Conservation (phyloP, 2,888 invertebrate genomes). For the Polylopha cassiicola region DNA sequence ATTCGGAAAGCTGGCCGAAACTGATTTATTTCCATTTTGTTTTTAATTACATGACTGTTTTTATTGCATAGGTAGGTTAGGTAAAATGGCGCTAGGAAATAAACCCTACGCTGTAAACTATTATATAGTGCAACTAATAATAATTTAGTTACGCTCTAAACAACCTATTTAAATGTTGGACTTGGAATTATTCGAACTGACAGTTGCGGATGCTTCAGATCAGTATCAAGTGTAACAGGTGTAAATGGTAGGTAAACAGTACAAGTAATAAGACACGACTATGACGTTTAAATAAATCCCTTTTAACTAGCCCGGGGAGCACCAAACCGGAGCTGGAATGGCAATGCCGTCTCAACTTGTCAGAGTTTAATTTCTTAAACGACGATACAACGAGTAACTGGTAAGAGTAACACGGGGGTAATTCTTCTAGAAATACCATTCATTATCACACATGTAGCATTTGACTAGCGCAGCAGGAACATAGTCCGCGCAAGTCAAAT, state of each 20-base stretch:
- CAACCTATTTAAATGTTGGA: too few relatives aligned
- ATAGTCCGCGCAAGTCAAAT: slow-evolving; percentile 3
- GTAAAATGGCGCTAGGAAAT: too few relatives aligned
- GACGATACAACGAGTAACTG: slow-evolving; percentile 14
- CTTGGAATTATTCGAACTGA: too few relatives aligned
- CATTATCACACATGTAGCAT: slow-evolving; percentile 18
- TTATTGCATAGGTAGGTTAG: too few relatives aligned
- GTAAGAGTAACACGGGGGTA: slow-evolving; percentile 13
- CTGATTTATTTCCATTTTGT: too few relatives aligned
- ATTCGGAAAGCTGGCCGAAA: too few relatives aligned
- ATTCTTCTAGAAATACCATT: slow-evolving; percentile 16
- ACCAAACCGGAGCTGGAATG: slow-evolving; percentile 11
- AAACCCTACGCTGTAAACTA: too few relatives aligned
- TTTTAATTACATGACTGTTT: too few relatives aligned
- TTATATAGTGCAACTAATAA: too few relatives aligned
- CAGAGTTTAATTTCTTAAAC: slow-evolving; percentile 18
- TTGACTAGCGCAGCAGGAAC: slow-evolving; percentile 6
- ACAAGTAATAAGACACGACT: slow-evolving; percentile 12
- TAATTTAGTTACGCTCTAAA: too few relatives aligned
- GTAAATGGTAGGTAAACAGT: slow-evolving; percentile 12
- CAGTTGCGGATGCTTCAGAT: neutral
- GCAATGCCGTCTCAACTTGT: slow-evolving; percentile 12
- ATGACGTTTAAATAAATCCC: slow-evolving; percentile 10
- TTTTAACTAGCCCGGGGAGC: slow-evolving; percentile 14
- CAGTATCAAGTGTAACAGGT: neutral